Evolutionary conservation across 2,797 vertebrate species (phyloP).

Genomic region (Ptychadena robeensis): DNA sequence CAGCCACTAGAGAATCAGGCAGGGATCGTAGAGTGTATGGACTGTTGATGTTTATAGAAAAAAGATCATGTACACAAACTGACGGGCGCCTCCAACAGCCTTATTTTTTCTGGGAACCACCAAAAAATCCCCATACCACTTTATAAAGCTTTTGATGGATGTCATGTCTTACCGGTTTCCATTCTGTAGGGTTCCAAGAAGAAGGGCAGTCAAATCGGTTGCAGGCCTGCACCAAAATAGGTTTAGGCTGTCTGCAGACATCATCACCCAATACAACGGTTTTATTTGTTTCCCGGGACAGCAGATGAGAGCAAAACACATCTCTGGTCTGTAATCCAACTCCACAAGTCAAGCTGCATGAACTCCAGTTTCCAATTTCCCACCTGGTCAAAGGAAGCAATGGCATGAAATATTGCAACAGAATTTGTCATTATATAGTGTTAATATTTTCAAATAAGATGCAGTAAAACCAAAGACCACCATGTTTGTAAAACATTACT

Average conservation of each 20-base stretch:
- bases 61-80: too few species aligned
- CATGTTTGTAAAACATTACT: too few species aligned
- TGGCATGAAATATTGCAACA: neutral
- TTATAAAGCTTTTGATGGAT: neutral
- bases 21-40: too few species aligned
- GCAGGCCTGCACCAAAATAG: constrained; percentile 86
- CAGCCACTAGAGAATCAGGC: too few species aligned
- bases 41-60: too few species aligned
- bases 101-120: too few species aligned
- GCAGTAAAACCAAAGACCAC: too few species aligned
- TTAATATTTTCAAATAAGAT: neutral
- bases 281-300: constrained; percentile 80
- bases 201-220: constrained; percentile 94
- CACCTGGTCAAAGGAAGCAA: constrained; percentile 77
- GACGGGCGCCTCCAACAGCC: too few species aligned
- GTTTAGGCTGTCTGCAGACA: constrained; percentile 84
- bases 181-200: constrained; percentile 84
- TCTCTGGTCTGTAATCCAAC: constrained; percentile 89
- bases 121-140: too few species aligned
- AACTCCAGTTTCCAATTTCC: constrained; percentile 88
- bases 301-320: constrained; percentile 83
- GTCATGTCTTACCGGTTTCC: constrained; percentile 83
- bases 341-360: constrained; percentile 91
- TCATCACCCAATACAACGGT: constrained; percentile 80
- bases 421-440: neutral